Evolutionary conservation across 2,797 vertebrate species (phyloP).

Genomic region (Acrossocheilus fasciatus): DNA sequence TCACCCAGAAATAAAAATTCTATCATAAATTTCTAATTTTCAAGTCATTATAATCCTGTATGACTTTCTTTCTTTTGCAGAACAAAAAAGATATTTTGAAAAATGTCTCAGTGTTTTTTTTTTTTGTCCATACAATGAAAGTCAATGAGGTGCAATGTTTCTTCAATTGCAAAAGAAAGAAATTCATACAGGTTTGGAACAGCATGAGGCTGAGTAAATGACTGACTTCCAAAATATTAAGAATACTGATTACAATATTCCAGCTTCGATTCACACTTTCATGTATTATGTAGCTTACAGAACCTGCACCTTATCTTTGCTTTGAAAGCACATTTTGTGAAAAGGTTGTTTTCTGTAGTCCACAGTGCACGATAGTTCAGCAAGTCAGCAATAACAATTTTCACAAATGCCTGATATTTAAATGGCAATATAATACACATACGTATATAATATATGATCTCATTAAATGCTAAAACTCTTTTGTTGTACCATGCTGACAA

Average conservation of each 20-base stretch:
- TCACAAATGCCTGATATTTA: background rate
- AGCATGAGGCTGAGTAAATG: background rate
- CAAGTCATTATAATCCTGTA: no score
- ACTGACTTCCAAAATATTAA: background rate
- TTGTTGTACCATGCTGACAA: background rate
- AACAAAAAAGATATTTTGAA: background rate
- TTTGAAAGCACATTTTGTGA: background rate
- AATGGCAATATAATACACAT: background rate
- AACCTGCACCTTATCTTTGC: background rate
- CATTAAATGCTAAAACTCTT: background rate
- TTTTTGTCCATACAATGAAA: background rate
- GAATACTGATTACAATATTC: background rate
- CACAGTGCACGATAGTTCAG: background rate
- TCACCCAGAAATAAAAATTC: background rate
- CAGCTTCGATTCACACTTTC: background rate
- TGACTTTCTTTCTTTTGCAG: background rate
- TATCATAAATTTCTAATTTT: background rate
- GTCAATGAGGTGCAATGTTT: background rate
- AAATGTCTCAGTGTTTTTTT: no score
- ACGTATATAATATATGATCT: background rate
- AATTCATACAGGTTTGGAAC: background rate
- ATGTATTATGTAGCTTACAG: background rate
- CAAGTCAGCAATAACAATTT: background rate
- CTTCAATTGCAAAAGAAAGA: background rate
- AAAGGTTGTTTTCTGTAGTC: background rate